Base-by-base conservation (phyloP, 2,888 invertebrate genomes). In the Oeneis ivallda region DNA sequence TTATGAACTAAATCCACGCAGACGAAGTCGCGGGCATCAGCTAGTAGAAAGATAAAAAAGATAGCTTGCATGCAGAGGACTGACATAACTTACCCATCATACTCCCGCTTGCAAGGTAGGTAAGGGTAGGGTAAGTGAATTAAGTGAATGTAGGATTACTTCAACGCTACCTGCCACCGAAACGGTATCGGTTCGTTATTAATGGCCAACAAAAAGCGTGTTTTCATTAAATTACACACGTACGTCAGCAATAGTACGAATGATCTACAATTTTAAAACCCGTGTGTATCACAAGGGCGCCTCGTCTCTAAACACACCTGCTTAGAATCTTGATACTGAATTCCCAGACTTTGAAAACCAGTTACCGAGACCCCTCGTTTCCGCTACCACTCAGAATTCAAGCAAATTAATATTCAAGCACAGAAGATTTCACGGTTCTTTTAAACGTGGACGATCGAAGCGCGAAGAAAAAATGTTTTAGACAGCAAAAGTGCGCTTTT, bases 261-360 rank as follows among this genome's bases (percentile, higher is more conserved):
- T 10, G 32, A 34, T 49, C 11, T 54, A 11, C 19, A 45, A 50
- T 50, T 57, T 56, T 53, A 32, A 58, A 11, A 6, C 2, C 77
- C 34, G 67, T 87, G 73, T 83, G 84, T 87, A 52, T 77, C 17
- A 75, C 72, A 74, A 77, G 81, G 78, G 79, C 83, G 83, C 83
- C 85, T 82, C 85, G 84, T 83, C 82, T 83, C 82, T 82, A 83
- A 85, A 83, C 80, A 85, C 89, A 90, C 89, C 90, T 91, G 90
- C 86, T 84, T 85, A 85, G 89, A 89, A 89, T 89, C 83, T 79
- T 82, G 83, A 88, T 88, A 86, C 83, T 81, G 83, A 82, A 85
- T 85, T 84, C 86, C 77, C 82, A 82, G 82, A 82, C 83, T 81
- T 76, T 73, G 74, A 76, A 79, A 84, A 85, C 87, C 84, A 86